Conservation (phyloP, 2,797 vertebrate genomes). For the Cynodonichthys magdalenae region DNA sequence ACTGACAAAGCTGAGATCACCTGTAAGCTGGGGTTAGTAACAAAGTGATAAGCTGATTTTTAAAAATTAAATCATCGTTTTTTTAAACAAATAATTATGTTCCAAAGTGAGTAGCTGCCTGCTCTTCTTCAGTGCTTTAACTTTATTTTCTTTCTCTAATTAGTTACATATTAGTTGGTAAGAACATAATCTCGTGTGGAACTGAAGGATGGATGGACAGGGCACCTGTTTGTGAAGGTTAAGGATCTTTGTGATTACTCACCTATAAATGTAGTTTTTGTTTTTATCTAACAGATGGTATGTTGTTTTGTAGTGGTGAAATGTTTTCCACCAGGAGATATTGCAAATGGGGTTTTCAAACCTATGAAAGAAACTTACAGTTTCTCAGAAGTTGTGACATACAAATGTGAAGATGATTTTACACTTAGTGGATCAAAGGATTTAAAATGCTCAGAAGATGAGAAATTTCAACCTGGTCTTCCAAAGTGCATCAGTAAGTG, state of each 20-base stretch:
- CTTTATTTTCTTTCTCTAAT: background rate
- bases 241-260: slow-evolving; percentile 6
- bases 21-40: slow-evolving; percentile 35
- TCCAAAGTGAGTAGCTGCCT: background rate
- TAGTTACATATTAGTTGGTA: slow-evolving; percentile 14
- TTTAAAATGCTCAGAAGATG: background rate
- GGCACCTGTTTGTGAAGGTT: slow-evolving; percentile 54
- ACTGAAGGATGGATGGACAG: background rate
- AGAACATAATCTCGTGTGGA: rapidly evolving
- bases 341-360: background rate
- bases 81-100: background rate
- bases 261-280: background rate
- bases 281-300: background rate
- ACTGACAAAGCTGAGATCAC: background rate
- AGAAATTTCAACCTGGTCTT: background rate
- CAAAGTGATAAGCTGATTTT: background rate
- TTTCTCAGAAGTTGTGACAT: background rate
- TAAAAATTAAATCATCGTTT: too few species aligned
- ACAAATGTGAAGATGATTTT: background rate
- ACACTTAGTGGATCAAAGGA: background rate
- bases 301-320: background rate
- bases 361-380: background rate
- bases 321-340: background rate
- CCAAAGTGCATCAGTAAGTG: slow-evolving; percentile 4
- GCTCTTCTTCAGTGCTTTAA: too few species aligned